phyloP scores from a whole-genome alignment of 2,888 invertebrate genomes.

The Macaria notata region DNA sequence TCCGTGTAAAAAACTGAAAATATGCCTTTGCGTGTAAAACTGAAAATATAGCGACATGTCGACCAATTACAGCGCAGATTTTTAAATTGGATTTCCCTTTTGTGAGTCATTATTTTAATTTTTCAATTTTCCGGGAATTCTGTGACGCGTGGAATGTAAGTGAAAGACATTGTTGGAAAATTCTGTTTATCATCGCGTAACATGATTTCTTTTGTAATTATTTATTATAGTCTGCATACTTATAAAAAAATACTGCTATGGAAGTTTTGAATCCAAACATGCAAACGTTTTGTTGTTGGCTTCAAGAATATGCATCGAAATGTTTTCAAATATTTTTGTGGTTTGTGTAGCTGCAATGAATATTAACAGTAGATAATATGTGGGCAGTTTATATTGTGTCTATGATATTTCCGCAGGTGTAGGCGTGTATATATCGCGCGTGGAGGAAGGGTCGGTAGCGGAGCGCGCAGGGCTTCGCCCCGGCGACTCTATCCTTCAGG shows the following conservation, averaged over 20 bases:
- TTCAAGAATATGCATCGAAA: no score
- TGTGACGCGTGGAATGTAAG: conserved; percentile 1
- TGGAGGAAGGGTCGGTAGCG: conserved; percentile 94
- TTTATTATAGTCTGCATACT: no score
- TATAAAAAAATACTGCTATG: no score
- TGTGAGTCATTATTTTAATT: conserved; percentile 28
- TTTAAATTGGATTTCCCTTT: conserved; percentile 34
- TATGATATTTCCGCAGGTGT: conserved; percentile 83
- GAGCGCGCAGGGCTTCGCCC: conserved; percentile 93
- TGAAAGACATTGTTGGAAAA: background rate
- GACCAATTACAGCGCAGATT: conserved; percentile 30
- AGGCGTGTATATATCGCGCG: conserved; percentile 95
- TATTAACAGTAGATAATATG: background rate
- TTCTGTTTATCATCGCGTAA: background rate
- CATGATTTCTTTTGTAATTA: no score
- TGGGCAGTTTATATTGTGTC: conserved; percentile 18
- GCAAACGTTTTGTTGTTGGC: no score
- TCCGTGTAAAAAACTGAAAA: background rate
- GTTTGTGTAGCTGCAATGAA: no score
- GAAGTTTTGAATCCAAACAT: no score
- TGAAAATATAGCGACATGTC: conserved; percentile 24
- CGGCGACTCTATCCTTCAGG: conserved; percentile 97
- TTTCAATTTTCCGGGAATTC: conserved; percentile 33
- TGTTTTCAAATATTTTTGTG: no score
- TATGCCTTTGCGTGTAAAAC: conserved; percentile 17